Evolutionary conservation across 2,888 invertebrate species (phyloP).

Genomic region (Parapristionchus giblindavisi): DNA sequence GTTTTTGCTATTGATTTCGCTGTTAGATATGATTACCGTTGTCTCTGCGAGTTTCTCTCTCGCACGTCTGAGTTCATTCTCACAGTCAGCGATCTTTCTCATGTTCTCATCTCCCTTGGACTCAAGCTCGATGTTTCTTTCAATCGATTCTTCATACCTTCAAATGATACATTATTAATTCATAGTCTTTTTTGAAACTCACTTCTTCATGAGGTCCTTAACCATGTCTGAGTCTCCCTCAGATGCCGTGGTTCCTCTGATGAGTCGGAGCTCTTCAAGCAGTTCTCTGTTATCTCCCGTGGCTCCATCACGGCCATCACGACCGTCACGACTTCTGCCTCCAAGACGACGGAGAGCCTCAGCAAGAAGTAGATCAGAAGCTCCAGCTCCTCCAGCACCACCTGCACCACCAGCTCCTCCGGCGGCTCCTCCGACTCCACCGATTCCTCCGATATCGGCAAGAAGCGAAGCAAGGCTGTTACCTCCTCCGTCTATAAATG

Average conservation of each 20-base stretch:
- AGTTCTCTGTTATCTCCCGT: slow-evolving; percentile 42
- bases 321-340: slow-evolving; percentile 37
- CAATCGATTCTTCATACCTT: slow-evolving; percentile 66
- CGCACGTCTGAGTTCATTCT: slow-evolving; percentile 62
- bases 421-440: slow-evolving; percentile 20
- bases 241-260: slow-evolving; percentile 45
- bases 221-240: slow-evolving; percentile 63
- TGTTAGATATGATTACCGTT: slow-evolving; percentile 39
- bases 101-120: slow-evolving; percentile 65
- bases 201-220: slow-evolving; percentile 67
- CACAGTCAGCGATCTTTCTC: slow-evolving; percentile 64
- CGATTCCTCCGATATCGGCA: slow-evolving; percentile 42
- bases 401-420: slow-evolving; percentile 42
- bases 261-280: slow-evolving; percentile 51
- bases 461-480: slow-evolving; percentile 21
- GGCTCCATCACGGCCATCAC: slow-evolving; percentile 5
- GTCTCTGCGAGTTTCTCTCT: slow-evolving; percentile 63
- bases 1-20: neutral
- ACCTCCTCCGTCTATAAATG: slow-evolving; percentile 22
- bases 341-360: slow-evolving; percentile 25
- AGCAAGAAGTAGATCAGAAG: slow-evolving; percentile 40
- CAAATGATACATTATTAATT: neutral
- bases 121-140: slow-evolving; percentile 67
- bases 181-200: neutral
- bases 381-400: slow-evolving; percentile 33